A percentile compares a stretch with the other conserved stretches of the same genome.
phyloP scores from a whole-genome alignment of 2,113 vertebrate genomes.

The Ceratotherium simum region DNA sequence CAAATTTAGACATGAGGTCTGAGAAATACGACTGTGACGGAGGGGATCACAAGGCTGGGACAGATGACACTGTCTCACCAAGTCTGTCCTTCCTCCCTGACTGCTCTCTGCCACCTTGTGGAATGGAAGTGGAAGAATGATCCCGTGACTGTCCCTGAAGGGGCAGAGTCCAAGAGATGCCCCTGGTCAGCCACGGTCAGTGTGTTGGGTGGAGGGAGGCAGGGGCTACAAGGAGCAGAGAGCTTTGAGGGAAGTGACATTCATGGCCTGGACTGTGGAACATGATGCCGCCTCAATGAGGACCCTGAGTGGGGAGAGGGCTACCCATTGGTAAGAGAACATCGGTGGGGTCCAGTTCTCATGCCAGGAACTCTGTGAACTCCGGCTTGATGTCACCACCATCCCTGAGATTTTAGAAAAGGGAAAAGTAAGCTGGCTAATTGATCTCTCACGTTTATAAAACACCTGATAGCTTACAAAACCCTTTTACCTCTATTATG shows the following conservation, averaged over 20 bases:
- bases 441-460: neutral
- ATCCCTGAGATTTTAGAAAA: neutral
- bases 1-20: neutral
- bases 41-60: neutral
- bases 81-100: neutral
- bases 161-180: neutral
- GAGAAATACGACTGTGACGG: neutral
- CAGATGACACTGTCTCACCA: neutral
- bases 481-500: neutral
- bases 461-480: neutral
- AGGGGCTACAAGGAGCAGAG: neutral
- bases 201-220: neutral
- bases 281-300: fast-evolving
- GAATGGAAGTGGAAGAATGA: neutral
- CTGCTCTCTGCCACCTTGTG: neutral
- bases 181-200: neutral
- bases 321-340: neutral
- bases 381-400: neutral
- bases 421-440: neutral
- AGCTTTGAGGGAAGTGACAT: neutral
- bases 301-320: neutral
- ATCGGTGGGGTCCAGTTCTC: neutral
- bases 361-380: neutral
- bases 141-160: fast-evolving
- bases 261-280: neutral